Conservation (phyloP, 2,888 invertebrate genomes). For the Margaritifera margaritifera region DNA sequence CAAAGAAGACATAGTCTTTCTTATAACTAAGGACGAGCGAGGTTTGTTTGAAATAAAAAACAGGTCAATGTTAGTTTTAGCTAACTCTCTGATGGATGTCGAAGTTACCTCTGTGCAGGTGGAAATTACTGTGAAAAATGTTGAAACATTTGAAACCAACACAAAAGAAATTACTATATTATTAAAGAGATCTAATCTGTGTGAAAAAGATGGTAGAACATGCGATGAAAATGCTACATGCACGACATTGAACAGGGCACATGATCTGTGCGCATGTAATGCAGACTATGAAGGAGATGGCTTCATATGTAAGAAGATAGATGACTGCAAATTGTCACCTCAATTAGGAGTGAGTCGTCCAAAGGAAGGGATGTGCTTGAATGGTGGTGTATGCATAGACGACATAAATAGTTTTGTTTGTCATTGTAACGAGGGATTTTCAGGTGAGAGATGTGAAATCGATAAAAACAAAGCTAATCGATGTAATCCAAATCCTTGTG, state of each 20-base stretch:
- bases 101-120: conserved; percentile 34
- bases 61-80: conserved; percentile 33
- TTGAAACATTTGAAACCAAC: conserved; percentile 32
- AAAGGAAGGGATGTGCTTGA: conserved; percentile 23
- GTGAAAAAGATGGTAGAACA: conserved; percentile 21
- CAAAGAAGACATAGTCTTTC: conserved; percentile 30
- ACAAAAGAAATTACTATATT: conserved; percentile 36
- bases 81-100: conserved; percentile 23
- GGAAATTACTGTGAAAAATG: conserved; percentile 36
- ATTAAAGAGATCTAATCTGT: conserved; percentile 29
- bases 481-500: conserved; percentile 37
- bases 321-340: conserved; percentile 30
- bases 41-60: conserved; percentile 40
- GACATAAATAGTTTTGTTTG: conserved; percentile 39
- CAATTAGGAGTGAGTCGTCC: neutral
- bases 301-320: conserved; percentile 31
- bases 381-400: conserved; percentile 45
- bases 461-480: conserved; percentile 15
- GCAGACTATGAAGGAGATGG: conserved; percentile 40
- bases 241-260: conserved; percentile 23
- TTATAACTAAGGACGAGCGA: conserved; percentile 31
- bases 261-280: conserved; percentile 42
- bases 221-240: conserved; percentile 47
- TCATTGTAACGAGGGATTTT: conserved; percentile 36
- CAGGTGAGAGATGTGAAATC: conserved; percentile 44